Evolutionary conservation across 2,113 vertebrate genomes (phyloP).

Genomic region (Mesitornis unicolor): DNA sequence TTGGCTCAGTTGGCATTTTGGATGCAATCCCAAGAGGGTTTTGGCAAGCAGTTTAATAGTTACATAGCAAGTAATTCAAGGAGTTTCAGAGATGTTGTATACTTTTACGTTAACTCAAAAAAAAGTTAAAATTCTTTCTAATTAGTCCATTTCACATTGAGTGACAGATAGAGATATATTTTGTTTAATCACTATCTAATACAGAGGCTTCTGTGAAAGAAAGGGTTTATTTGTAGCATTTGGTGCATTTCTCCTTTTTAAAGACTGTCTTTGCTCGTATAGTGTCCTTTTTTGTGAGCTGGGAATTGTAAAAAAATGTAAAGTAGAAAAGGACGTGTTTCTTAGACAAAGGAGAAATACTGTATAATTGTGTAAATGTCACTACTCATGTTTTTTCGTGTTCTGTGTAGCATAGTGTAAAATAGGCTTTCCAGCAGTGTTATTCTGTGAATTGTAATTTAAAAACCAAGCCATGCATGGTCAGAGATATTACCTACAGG

Average conservation of each 20-base stretch:
- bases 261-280: slow-evolving; percentile 37
- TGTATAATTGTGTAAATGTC: slow-evolving; percentile 86
- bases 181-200: slow-evolving; percentile 43
- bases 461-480: slow-evolving; percentile 79
- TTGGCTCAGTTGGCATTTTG: neutral
- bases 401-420: slow-evolving; percentile 84
- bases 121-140: neutral
- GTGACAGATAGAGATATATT: slow-evolving; percentile 31
- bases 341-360: slow-evolving; percentile 72
- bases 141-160: slow-evolving; percentile 27
- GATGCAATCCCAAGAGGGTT: neutral
- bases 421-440: slow-evolving; percentile 84
- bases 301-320: slow-evolving; percentile 72
- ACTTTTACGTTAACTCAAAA: slow-evolving; percentile 13
- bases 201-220: slow-evolving; percentile 32
- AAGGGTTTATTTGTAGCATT: slow-evolving; percentile 71
- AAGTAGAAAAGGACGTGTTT: slow-evolving; percentile 70
- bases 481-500: slow-evolving; percentile 54
- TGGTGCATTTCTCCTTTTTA: slow-evolving; percentile 55
- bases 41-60: neutral
- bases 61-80: neutral
- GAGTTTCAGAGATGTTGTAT: slow-evolving; percentile 7
- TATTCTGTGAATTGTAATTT: slow-evolving; percentile 89
- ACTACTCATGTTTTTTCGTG: slow-evolving; percentile 65
- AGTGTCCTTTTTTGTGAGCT: slow-evolving; percentile 70